phyloP scores from a whole-genome alignment of 2,888 invertebrate genomes.

The Parnassius smintheus region DNA sequence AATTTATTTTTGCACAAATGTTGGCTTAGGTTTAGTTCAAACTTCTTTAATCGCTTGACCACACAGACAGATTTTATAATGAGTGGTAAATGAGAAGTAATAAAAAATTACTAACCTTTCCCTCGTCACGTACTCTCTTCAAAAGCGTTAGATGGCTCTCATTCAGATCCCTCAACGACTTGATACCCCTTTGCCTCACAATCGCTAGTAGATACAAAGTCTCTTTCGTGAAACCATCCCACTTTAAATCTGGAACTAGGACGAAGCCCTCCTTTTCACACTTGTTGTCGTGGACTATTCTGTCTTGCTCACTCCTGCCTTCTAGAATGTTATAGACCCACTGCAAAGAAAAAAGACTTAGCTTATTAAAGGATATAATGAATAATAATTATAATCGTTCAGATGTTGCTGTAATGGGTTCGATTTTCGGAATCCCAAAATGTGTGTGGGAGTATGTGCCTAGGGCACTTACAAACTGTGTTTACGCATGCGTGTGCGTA shows the following conservation, averaged over 20 bases:
- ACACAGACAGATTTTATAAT: too few relatives aligned
- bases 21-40: too few relatives aligned
- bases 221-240: conserved; percentile 90
- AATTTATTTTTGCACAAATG: too few relatives aligned
- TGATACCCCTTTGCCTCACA: conserved; percentile 85
- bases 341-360: conserved; percentile 73
- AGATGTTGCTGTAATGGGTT: too few relatives aligned
- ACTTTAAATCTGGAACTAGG: conserved; percentile 96
- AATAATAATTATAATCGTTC: too few relatives aligned
- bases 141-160: conserved; percentile 89
- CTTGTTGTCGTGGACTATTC: conserved; percentile 86
- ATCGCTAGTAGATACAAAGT: conserved; percentile 93
- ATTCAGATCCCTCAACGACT: conserved; percentile 92
- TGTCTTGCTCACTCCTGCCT: conserved; percentile 93
- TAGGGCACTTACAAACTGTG: too few relatives aligned
- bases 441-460: too few relatives aligned
- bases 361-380: too few relatives aligned
- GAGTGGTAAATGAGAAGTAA: too few relatives aligned
- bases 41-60: too few relatives aligned
- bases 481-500: too few relatives aligned
- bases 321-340: conserved; percentile 99
- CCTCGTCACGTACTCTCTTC: conserved; percentile 88
- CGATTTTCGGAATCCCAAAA: too few relatives aligned
- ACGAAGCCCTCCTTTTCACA: conserved; percentile 92
- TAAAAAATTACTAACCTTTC: conserved; percentile 76